phyloP scores from a whole-genome alignment of 1,140 invertebrate species.

The Aethina tumida region DNA sequence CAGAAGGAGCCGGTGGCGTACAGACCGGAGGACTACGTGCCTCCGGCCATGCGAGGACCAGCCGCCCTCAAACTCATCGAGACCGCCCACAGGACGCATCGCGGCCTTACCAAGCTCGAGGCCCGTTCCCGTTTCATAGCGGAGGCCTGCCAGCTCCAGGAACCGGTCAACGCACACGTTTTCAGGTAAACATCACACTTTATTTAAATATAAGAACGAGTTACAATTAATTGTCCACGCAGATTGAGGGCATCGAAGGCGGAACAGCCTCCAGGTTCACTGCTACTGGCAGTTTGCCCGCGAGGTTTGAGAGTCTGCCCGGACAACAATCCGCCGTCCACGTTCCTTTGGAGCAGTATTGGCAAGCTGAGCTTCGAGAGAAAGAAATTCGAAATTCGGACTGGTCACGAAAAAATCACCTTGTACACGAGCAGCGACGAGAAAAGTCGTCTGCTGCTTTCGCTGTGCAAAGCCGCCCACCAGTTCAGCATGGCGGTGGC shows the following conservation, averaged over 20 bases:
- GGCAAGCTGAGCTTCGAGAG: constrained; percentile 90
- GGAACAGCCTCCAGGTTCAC: constrained; percentile 58
- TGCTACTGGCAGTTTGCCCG: constrained; percentile 74
- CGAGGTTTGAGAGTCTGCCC: constrained; percentile 76
- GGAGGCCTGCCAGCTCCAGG: constrained; percentile 75
- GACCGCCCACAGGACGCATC: constrained; percentile 61
- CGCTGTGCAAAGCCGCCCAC: constrained; percentile 83
- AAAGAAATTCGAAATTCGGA: constrained; percentile 93
- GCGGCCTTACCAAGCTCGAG: constrained; percentile 52
- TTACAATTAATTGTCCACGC: constrained; percentile 11
- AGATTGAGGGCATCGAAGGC: constrained; percentile 75
- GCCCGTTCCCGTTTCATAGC: constrained; percentile 79
- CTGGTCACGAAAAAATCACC: constrained; percentile 76
- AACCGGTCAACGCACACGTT: constrained; percentile 85
- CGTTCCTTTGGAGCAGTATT: constrained; percentile 88
- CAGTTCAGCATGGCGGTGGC: constrained; percentile 91
- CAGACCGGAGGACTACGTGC: constrained; percentile 65
- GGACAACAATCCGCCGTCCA: constrained; percentile 53
- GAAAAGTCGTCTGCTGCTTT: constrained; percentile 81
- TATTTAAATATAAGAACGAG: background rate
- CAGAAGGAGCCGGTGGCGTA: constrained; percentile 53
- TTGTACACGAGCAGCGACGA: constrained; percentile 85
- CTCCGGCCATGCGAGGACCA: constrained; percentile 46
- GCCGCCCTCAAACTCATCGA: constrained; percentile 52
- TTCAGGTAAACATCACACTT: constrained; percentile 39